These are phyloP conservation scores for Tragelaphus strepsiceros DNA, from an alignment of 2,113 vertebrate genomes.

Conservation along the genomic window DNA sequence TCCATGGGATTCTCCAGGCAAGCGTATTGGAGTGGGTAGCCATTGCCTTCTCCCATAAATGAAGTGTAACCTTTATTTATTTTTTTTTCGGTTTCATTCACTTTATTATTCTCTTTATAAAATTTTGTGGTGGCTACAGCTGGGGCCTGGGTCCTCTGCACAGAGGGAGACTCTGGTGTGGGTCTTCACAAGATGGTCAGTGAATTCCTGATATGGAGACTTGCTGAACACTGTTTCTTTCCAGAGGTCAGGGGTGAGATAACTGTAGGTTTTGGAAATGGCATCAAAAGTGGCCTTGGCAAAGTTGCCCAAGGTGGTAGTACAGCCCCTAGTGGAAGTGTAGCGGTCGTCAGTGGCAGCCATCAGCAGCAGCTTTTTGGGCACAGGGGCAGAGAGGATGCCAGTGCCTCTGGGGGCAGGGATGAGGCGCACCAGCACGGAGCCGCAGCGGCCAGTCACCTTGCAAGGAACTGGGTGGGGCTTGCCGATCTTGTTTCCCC, in stretches of 20 bases:
- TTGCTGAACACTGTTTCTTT: neutral
- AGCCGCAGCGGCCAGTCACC: neutral
- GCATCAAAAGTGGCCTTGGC: neutral
- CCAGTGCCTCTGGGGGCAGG: neutral
- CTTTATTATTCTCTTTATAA: neutral
- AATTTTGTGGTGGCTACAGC: neutral
- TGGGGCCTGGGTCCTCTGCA: neutral
- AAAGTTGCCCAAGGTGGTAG: neutral
- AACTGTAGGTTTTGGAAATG: neutral
- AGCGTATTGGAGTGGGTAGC: too few relatives aligned
- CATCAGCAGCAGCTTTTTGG: neutral
- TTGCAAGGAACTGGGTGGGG: neutral
- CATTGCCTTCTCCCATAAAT: too few relatives aligned
- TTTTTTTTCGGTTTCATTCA: neutral
- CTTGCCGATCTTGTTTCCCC: neutral
- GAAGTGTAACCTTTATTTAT: neutral
- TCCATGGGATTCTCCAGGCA: too few relatives aligned
- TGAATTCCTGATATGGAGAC: neutral
- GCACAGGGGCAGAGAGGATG: neutral
- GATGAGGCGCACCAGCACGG: neutral
- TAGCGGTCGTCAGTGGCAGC: accelerated
- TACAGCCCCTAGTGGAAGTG: neutral
- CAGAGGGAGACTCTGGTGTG: neutral
- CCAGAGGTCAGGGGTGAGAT: neutral
- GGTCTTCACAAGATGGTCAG: neutral